Base-by-base conservation (phyloP, 2,113 vertebrate genomes). In the Dromaius novaehollandiae region DNA sequence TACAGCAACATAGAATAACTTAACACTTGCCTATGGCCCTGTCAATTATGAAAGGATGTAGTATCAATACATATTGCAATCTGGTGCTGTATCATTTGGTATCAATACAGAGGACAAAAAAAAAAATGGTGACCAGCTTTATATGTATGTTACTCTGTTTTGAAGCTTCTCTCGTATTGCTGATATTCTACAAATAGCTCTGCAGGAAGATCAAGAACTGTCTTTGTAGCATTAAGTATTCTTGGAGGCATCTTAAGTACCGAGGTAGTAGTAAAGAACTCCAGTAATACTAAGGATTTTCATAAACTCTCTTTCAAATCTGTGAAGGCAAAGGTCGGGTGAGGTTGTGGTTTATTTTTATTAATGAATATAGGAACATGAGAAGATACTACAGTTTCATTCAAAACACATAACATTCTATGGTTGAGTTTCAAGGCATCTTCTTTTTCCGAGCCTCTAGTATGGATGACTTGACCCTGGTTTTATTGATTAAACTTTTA, bases 401-500 rank as follows among this genome's bases (percentile, higher is more conserved):
- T 89, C 64, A 83, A 94, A 96, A 93, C 78, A 74, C 50, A 86
- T 70, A 94, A 60, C 85, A 94, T 64, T 93, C 84, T 85, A 92
- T 66, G 87, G 66, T 36, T 89, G 34, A 84, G 3, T 90, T 93
- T 94, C 74, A 82, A 87, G 55, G 56, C 53, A 53, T 89, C 63
- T 73, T 96, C 80, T 96, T 79, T 96, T 95, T 93, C 93, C 94
- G 86, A 94, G 92, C 53, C 44, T 97, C 44, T 81, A 13, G 56
- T 69, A 55, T 78, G 42, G 79, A 85, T 92, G 97, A 92, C 64
- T 88, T 97, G 93, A 97, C 96, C 96, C 94, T 97, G 66, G 89
- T 97, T 97, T 97, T 97, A 97, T 95, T 97, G 96, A 97, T 97
- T 97, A 97, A 98, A 95, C 78, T 97, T 98, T 98, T 97, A 97